Conservation (phyloP, 2,888 invertebrate species). For the Agriopis aurantiaria region DNA sequence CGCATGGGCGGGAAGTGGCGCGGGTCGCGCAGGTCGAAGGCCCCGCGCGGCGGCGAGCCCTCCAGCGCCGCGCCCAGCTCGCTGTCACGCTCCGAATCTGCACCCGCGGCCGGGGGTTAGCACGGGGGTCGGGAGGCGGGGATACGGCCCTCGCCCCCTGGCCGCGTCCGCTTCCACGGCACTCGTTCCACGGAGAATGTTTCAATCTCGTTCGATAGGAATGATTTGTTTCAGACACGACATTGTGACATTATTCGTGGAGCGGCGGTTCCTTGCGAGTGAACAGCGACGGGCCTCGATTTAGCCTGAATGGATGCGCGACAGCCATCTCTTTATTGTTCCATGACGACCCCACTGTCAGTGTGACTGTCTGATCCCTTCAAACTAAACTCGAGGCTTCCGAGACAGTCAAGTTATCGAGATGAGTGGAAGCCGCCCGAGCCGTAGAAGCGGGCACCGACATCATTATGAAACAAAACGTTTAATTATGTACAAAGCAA, state of each 20-base stretch:
- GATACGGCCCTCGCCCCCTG: conserved; percentile 28
- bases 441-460: conserved; percentile 4
- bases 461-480: not conserved
- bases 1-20: conserved; percentile 93
- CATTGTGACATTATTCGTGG: too few relatives aligned
- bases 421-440: not conserved
- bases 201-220: not conserved
- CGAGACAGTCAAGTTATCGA: not conserved
- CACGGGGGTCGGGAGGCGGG: conserved; percentile 19
- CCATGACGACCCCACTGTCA: too few relatives aligned
- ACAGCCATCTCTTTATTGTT: too few relatives aligned
- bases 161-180: not conserved
- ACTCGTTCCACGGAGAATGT: not conserved
- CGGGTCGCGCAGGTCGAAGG: conserved; percentile 92
- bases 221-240: not conserved
- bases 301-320: too few relatives aligned
- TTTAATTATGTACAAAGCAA: not conserved
- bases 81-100: conserved; percentile 91
- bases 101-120: conserved; percentile 9
- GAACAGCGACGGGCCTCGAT: too few relatives aligned
- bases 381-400: not conserved
- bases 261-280: too few relatives aligned
- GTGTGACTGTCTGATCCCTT: not conserved
- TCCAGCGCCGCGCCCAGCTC: conserved; percentile 91
- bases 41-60: conserved; percentile 87